Evolutionary conservation across 2,113 vertebrate genomes (phyloP).

Genomic region (Leptodactylus fuscus): DNA sequence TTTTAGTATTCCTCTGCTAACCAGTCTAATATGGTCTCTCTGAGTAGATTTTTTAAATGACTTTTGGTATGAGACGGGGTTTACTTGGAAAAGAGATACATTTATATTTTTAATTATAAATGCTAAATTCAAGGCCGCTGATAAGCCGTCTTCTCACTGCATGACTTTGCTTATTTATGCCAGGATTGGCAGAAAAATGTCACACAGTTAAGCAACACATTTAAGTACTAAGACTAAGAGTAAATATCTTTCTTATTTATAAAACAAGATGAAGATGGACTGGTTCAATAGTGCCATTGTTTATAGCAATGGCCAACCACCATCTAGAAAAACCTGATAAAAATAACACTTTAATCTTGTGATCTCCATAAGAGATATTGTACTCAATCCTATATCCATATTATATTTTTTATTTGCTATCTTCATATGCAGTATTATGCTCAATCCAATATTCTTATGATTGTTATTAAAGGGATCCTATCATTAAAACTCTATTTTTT

Average conservation of each 20-base stretch:
- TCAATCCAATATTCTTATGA: no score
- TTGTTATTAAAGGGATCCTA: no score
- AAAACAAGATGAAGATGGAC: slow-evolving; percentile 13
- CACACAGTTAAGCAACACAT: slow-evolving; percentile 37
- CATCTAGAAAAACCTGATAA: not conserved
- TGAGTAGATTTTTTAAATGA: slow-evolving; percentile 70
- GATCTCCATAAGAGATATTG: not conserved
- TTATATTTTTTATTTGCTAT: not conserved
- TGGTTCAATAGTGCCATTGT: not conserved
- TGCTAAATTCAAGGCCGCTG: slow-evolving; percentile 69
- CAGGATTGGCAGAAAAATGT: slow-evolving; percentile 60
- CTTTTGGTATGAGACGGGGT: slow-evolving; percentile 62
- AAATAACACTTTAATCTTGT: not conserved
- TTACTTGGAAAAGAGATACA: slow-evolving; percentile 16
- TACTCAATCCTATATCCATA: not conserved
- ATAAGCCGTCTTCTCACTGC: slow-evolving; percentile 64
- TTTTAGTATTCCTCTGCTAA: slow-evolving; percentile 80
- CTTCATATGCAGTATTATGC: no score
- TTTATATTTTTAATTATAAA: slow-evolving; percentile 68
- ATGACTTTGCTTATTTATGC: slow-evolving; percentile 63
- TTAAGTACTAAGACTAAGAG: slow-evolving; percentile 10
- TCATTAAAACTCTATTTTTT: no score
- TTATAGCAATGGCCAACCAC: not conserved
- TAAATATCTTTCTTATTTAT: slow-evolving; percentile 37
- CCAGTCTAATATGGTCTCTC: slow-evolving; percentile 75